Base-by-base conservation (phyloP, 2,113 vertebrate species). In the Notarius quadriscutis region DNA sequence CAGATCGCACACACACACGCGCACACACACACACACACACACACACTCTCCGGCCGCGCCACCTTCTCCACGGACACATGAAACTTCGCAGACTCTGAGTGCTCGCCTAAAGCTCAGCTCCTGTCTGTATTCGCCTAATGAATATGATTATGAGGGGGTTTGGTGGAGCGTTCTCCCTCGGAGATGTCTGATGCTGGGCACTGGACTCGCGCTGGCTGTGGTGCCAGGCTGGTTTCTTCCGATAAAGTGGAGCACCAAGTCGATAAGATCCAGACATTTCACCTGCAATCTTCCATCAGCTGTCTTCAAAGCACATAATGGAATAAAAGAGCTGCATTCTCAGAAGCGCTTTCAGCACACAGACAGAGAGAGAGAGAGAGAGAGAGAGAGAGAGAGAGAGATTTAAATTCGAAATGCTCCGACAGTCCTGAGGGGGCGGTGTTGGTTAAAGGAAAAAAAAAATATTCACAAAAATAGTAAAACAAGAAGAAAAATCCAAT, bases 221-320 rank as follows among this genome's bases (percentile, higher is more conserved):
- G 58, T 75, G 85, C 85, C 85, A 74, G 77, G 65, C 65, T 72
- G 85, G 41, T 83, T 75, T 63, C 75, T 80, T 86, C 85, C 86
- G 81, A 83, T 82, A 77, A 77, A 65, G 58, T 83, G 12, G 30
- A 87, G 81, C 48, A 63, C 62, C 81, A 25, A 77, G 86, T 87
- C 86, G 71, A 87, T 87, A 87, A 83, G 86, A 77, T 87, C 81
- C 86, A 87, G 86, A 87, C 86, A 60, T 65, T 87, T 87, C 81
- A 87, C 71, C 86, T 87, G 80, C 71, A 72, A 87, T 82, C 86
- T 77, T 83, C 71, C 71, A 77, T 87, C 86, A 65, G 71, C 86
- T 87, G 86, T 87, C 67, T 83, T 75, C 55, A 55, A 57, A 63
- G 67, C 67, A 77, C 86, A 75, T 87, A 87, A 87, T 87, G 81